Base-by-base conservation (phyloP, 2,797 vertebrate species). In the Siniperca obscura region DNA sequence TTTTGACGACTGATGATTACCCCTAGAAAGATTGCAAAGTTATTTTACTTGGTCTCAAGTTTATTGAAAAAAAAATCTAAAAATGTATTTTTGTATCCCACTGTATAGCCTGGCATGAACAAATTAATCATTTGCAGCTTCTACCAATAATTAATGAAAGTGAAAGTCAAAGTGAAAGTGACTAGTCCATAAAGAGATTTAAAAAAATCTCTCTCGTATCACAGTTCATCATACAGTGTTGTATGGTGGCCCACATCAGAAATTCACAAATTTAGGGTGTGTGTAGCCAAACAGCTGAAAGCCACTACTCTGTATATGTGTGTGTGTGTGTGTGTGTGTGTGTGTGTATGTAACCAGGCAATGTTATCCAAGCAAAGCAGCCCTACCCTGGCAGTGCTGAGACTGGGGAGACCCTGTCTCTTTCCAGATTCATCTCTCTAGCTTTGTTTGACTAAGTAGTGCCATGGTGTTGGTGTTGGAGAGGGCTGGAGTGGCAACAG, bases 381-480 rank as follows among this genome's bases (percentile, higher is more conserved):
- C 85, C 86, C 82, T 87, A 69, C 74, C 68, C 89, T 92, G 91
- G 91, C 92, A 91, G 74, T 70, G 81, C 83, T 53, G 80, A 86
- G 85, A 56, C 82, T 85, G 85, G 91, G 91, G 87, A 91, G 90
- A 89, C 90, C 90, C 91, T 70, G 61, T 90, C 92, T 83, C 82
- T 92, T 90, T 87, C 90, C 93, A 90, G 92, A 90, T 92, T 89
- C 87, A 90, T 94, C 92, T 92, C 92, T 91, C 83, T 88, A 92
- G 92, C 90, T 93, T 94, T 94, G 91, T 94, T 93, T 93, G 92
- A 93, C 93, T 93, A 93, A 93, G 93, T 91, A 90, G 90, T 89
- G 92, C 86, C 88, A 83, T 88, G 92, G 91, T 91, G 89, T 91
- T 90, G 93, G 90, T 93, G 92, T 87, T 92, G 86, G 91, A 91